Base-by-base conservation (phyloP, 2,888 invertebrate genomes). In the Chromoteleia sp. region DNA sequence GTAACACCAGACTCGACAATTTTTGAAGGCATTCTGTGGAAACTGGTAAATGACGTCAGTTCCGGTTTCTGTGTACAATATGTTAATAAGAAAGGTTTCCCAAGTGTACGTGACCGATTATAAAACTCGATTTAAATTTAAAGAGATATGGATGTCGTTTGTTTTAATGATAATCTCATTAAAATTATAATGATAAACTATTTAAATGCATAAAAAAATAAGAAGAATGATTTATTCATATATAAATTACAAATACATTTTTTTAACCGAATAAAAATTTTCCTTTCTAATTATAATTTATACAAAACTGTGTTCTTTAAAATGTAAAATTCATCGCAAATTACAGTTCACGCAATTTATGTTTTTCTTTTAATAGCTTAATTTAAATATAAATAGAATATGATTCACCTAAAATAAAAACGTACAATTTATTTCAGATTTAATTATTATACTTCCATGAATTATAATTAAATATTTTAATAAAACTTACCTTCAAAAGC, bases 401-500 rank as follows among this genome's bases (percentile, higher is more conserved):
- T n/a, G n/a, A n/a, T n/a, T n/a, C n/a, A n/a, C n/a, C n/a, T n/a
- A n/a, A n/a, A n/a, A n/a, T n/a, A n/a, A n/a, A n/a, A n/a, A n/a
- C n/a, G n/a, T n/a, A n/a, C n/a, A n/a, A n/a, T n/a, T n/a, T n/a
- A n/a, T n/a, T n/a, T n/a, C 5, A 25, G 2, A 25, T 25, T 4
- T 25, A 25, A 25, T 25, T 25, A 5, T 25, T 25, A 5, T 4
- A 25, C 5, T 25, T 25, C 3, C 5, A 25, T 4, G n/a, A n/a
- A 10, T 36, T 36, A 36, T 10, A n/a, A 10, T 36, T 36, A n/a
- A n/a, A 36, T 36, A 36, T 8, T 33, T 33, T 8, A 8, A 8
- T 39, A 15, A 43, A 61, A 91, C 95, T 94, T 93, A 98, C 99
- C 97, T 99, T 99, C 52, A 99, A 93, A 92, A 99, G 94, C 67